Evolutionary conservation across 2,797 vertebrate species (phyloP).

Genomic region (Schizopygopsis pylzovi): DNA sequence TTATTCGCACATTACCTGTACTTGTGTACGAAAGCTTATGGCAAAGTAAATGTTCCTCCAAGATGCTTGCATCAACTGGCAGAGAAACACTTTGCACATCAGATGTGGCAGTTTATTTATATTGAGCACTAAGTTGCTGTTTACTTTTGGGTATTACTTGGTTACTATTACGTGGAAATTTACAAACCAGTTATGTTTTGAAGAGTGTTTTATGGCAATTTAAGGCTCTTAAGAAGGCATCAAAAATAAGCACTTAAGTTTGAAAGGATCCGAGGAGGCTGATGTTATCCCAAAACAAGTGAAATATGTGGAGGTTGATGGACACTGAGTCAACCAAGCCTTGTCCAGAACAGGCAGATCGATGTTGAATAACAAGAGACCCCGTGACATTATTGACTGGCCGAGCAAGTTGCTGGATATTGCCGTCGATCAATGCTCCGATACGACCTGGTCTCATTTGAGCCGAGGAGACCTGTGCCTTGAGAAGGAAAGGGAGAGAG

Average conservation of each 20-base stretch:
- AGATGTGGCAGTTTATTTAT: constrained; percentile 13
- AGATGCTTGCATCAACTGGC: constrained; percentile 54
- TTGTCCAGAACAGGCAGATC: constrained; percentile 63
- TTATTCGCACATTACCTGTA: constrained; percentile 64
- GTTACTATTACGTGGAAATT: background rate
- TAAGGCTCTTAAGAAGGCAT: background rate
- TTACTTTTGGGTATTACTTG: constrained; percentile 1
- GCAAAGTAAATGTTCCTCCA: constrained; percentile 67
- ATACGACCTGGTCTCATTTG: constrained; percentile 68
- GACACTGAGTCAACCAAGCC: constrained; percentile 35
- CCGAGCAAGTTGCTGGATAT: constrained; percentile 69
- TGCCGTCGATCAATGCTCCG: constrained; percentile 68
- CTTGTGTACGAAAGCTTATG: constrained; percentile 70
- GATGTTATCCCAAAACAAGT: constrained; percentile 6
- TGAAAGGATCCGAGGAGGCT: background rate
- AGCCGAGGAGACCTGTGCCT: constrained; percentile 59
- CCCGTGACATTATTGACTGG: constrained; percentile 76
- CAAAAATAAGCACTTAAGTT: background rate
- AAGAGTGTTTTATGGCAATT: background rate
- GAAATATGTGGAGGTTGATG: constrained; percentile 40
- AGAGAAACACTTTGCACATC: constrained; percentile 35
- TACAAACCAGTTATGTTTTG: background rate
- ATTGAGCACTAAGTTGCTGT: background rate
- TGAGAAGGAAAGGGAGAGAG: constrained; percentile 23
- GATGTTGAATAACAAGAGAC: constrained; percentile 76